These are phyloP conservation scores for Hucho hucho DNA, from an alignment of 2,113 vertebrate genomes.

Conservation along the genomic window DNA sequence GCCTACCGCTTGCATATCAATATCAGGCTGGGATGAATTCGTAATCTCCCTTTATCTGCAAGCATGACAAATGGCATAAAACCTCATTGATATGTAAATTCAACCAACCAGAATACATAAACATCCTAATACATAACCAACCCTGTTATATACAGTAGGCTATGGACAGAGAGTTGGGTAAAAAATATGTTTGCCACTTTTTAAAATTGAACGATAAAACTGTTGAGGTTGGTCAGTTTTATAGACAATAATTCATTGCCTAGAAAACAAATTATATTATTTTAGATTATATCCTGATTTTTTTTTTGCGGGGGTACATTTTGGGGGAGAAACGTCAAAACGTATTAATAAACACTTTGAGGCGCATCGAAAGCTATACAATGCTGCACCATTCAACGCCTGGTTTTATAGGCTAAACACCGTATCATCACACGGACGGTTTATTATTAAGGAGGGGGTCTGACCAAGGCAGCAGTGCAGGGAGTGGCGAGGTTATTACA, in stretches of 20 bases:
- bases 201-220: background rate
- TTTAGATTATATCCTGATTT: background rate
- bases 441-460: conserved; percentile 41
- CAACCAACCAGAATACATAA: no score
- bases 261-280: background rate
- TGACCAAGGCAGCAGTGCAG: conserved; percentile 66
- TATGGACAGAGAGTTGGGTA: background rate
- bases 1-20: no score
- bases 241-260: background rate
- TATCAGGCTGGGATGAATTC: no score
- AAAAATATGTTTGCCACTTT: background rate
- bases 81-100: no score
- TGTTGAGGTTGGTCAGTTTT: background rate
- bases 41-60: no score
- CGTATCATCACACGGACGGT: conserved; percentile 2
- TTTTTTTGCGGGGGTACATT: background rate
- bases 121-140: background rate
- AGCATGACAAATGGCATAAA: no score
- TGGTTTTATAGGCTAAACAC: background rate
- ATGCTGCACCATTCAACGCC: background rate
- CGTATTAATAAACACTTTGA: background rate
- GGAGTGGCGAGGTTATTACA: conserved; percentile 75
- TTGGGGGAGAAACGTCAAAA: background rate
- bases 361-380: background rate
- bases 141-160: no score